Base-by-base conservation (phyloP, 1,140 invertebrate species). In the Hypothenemus hampei region DNA sequence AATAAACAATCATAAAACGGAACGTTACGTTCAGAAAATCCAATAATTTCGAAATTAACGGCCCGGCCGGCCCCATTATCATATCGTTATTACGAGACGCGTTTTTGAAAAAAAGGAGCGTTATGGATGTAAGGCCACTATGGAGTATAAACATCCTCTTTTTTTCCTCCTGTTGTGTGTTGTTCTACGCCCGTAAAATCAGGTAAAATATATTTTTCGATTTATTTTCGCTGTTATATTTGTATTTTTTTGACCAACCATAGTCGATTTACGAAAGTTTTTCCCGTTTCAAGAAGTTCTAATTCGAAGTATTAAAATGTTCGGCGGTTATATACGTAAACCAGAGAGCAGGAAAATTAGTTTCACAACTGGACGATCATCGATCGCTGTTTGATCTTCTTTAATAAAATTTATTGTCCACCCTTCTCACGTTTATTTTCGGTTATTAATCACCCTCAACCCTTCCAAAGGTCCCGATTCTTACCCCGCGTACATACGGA, bases 1-100 rank as follows among this genome's bases (percentile, higher is more conserved):
- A n/a, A 70, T 70, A 70, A 70, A 70, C 54, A 70, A 68, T 64
- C 65, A 70, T 70, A 70, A 70, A 70, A 68, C 55, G 63, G 52
- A 66, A 68, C 69, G 56, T 69, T 67, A 68, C 65, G 59, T 64
- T 62, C 67, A 63, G 69, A 67, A 70, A 70, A 62, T 67, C 63
- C 63, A 57, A 67, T 69, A 65, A 67, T 68, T 65, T 61, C 57
- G 51, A 62, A 65, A 69, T 67, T 68, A 67, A 68, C 67, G 62
- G 51, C 51, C 64, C 52, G 60, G 49, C 51, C 60, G 50, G 48
- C 49, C 58, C 56, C 66, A 69, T 69, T 69, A 69, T 68, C 68
- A 69, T 69, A 67, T 64, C 60, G 61, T 69, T 68, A 59, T n/a
- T 68, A 53, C 50, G 46, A 29, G 47, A 35, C 47, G 54, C 53